Conservation (phyloP, 92 coral and sea anemone species). For the Palythoa grandiflora region DNA sequence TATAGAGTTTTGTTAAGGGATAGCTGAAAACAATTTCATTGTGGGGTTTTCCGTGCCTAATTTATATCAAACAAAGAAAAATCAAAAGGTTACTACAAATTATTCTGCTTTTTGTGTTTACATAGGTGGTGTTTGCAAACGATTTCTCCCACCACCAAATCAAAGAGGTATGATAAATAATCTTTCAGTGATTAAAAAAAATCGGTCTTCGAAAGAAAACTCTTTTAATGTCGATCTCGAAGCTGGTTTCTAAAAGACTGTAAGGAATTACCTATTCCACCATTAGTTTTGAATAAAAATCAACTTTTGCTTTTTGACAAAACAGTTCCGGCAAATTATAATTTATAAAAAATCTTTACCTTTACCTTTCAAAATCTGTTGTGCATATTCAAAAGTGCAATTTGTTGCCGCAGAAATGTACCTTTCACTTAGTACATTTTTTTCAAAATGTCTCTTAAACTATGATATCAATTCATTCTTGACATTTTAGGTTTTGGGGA, state of each 20-base stretch:
- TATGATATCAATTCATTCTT: neutral
- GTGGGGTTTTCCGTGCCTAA: too few species aligned
- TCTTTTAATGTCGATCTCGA: neutral
- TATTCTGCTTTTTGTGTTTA: slow-evolving; percentile 6
- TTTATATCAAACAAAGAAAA: too few species aligned
- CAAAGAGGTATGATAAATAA: slow-evolving; percentile 28
- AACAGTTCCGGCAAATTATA: too few species aligned
- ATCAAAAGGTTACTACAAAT: neutral
- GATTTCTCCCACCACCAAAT: slow-evolving; percentile 49
- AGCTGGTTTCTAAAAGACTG: too few species aligned
- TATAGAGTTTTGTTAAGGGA: too few species aligned
- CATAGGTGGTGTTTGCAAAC: slow-evolving; percentile 46
- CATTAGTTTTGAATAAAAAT: neutral
- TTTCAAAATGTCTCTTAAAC: too few species aligned
- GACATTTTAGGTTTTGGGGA: slow-evolving; percentile 35
- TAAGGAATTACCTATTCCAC: neutral
- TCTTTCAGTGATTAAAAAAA: neutral
- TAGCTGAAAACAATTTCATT: too few species aligned
- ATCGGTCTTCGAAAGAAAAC: neutral
- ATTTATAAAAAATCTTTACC: neutral
- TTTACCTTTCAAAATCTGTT: neutral
- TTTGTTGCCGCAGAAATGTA: neutral
- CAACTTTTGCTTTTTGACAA: neutral
- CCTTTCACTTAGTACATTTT: neutral
- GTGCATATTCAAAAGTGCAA: neutral